Conservation (phyloP, 2,888 invertebrate species). For the Diaprepes abbreviatus region DNA sequence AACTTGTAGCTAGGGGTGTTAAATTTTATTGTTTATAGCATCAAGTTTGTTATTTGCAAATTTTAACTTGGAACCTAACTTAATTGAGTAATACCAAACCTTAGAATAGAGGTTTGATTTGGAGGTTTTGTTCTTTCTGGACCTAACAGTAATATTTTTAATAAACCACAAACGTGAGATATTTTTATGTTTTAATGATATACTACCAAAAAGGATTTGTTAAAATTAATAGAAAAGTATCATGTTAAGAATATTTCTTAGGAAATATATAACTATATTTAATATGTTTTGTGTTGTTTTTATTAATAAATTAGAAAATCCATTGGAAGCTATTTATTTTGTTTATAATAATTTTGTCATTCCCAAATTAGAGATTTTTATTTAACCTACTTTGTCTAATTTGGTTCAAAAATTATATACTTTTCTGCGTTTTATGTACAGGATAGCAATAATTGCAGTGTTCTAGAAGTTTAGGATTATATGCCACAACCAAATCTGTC, state of each 20-base stretch:
- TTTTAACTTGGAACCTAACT: slow-evolving; percentile 22
- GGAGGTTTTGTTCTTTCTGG: slow-evolving; percentile 9
- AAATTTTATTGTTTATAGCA: background rate
- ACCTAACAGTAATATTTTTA: slow-evolving; percentile 38
- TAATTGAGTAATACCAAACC: slow-evolving; percentile 13
- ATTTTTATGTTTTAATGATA: slow-evolving; percentile 31
- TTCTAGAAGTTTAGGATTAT: too few relatives aligned
- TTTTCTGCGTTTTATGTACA: too few relatives aligned
- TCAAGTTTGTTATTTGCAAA: background rate
- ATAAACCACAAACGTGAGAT: slow-evolving; percentile 19
- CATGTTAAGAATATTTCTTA: slow-evolving; percentile 66
- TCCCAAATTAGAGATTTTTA: too few relatives aligned
- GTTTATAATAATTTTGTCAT: too few relatives aligned
- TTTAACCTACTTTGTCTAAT: too few relatives aligned
- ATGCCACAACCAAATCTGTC: too few relatives aligned
- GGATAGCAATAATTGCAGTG: too few relatives aligned
- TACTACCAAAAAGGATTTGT: slow-evolving; percentile 44
- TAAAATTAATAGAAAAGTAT: slow-evolving; percentile 51
- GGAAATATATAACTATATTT: slow-evolving; percentile 63
- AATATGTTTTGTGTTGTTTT: slow-evolving; percentile 22
- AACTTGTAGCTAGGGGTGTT: background rate
- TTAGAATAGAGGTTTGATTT: slow-evolving; percentile 31
- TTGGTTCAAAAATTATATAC: too few relatives aligned
- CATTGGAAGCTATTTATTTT: too few relatives aligned
- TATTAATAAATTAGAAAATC: slow-evolving; percentile 9